Conservation (phyloP, 2,113 vertebrate species). For the Microcebus murinus region DNA sequence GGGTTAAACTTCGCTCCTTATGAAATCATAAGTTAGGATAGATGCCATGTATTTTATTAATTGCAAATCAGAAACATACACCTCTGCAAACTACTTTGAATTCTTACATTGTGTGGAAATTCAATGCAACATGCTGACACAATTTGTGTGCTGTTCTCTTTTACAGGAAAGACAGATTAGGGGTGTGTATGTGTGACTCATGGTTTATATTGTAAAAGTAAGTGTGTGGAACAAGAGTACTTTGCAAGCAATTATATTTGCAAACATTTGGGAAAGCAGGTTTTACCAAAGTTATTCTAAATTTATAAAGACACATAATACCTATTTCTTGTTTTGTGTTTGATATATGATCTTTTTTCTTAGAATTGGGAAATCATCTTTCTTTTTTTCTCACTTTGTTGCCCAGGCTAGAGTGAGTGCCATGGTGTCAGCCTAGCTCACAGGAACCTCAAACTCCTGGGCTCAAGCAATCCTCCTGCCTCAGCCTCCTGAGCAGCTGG, state of each 20-base stretch:
- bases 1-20: not conserved
- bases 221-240: not conserved
- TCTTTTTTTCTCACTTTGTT: not conserved
- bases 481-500: no score
- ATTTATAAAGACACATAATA: not conserved
- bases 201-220: not conserved
- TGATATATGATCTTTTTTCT: not conserved
- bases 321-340: not conserved
- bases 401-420: no score
- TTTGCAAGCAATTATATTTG: not conserved
- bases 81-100: not conserved
- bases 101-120: not conserved
- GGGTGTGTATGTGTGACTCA: not conserved
- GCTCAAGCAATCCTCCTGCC: no score
- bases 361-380: not conserved
- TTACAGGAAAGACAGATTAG: not conserved
- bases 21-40: not conserved
- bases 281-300: not conserved
- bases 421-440: no score
- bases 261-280: not conserved
- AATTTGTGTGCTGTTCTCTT: not conserved
- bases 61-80: not conserved
- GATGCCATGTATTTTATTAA: not conserved
- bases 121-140: not conserved
- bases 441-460: no score